Evolutionary conservation across 2,888 invertebrate genomes (phyloP).

Genomic region (Epinotia brunnichana): DNA sequence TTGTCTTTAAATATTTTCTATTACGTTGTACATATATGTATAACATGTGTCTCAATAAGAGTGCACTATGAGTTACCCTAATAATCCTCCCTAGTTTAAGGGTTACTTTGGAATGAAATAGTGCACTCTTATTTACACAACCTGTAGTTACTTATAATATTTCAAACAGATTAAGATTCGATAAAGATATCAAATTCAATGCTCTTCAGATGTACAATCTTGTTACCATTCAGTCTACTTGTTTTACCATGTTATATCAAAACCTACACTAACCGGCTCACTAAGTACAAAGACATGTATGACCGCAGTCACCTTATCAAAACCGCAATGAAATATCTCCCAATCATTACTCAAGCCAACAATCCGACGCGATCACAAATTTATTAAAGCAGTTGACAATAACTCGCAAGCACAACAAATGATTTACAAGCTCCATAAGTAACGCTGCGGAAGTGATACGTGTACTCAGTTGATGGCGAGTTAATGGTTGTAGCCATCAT

Average conservation of each 20-base stretch:
- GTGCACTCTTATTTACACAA: too few relatives aligned
- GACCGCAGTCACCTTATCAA: conserved; percentile 31
- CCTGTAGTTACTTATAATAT: too few relatives aligned
- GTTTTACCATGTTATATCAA: neutral
- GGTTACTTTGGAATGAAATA: too few relatives aligned
- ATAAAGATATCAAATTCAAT: conserved; percentile 1
- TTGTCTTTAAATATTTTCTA: too few relatives aligned
- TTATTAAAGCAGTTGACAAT: conserved; percentile 35
- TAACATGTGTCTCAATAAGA: too few relatives aligned
- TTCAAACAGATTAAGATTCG: neutral
- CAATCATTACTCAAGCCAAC: conserved; percentile 33
- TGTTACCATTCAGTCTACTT: neutral
- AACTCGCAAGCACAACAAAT: conserved; percentile 35
- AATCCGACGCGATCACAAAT: conserved; percentile 33
- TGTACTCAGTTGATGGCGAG: conserved; percentile 30
- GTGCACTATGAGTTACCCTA: too few relatives aligned
- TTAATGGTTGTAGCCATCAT: conserved; percentile 33
- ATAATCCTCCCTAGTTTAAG: too few relatives aligned
- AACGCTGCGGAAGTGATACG: conserved; percentile 38
- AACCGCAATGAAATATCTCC: conserved; percentile 22
- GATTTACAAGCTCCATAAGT: conserved; percentile 37
- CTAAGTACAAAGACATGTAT: conserved; percentile 29
- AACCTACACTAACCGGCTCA: neutral
- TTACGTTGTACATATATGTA: too few relatives aligned
- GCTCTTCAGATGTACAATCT: neutral